Base-by-base conservation (phyloP, 2,888 invertebrate genomes). In the Isoperla grammatica region DNA sequence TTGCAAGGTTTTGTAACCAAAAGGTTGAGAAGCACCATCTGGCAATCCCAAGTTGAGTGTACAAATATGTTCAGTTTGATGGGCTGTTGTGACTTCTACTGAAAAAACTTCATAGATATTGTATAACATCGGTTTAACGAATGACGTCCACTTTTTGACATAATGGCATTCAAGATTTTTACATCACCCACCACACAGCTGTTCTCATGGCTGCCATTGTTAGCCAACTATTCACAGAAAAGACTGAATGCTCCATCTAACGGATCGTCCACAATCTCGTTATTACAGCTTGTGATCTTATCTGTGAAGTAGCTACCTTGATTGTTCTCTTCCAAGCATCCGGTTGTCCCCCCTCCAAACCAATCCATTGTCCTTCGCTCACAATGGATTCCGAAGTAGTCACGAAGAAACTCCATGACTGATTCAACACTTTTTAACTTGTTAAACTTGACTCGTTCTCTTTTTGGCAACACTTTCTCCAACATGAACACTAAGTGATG, bases 401-500 rank as follows among this genome's bases (percentile, higher is more conserved):
- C 72, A 56, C 79, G 71, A 60, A 95, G 75, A 77, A 85, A 95
- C 20, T 83, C 76, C 64, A 89, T 77, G 22, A 93, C 88, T 67
- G 81, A 79, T 56, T 81, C 75, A 69, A 84, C 86, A 60, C 79
- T 83, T 66, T 81, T 82, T 17, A 94, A 77, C 65, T 81, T 80
- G 74, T 95, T 95, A 70, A 97, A 95, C 53, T 85, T 75, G 65
- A 83, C 78, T 69, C 90, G 85, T 68, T 90, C 84, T 54, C 80
- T 75, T 68, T 86, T 87, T 0, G 84, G 80, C 67, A 96, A 78
- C 40, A 88, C 72, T 73, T 87, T 88, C 69, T 95, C 93, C 69
- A 94, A 79, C 98, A 98, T 98, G 72, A 94, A 95, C 55, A 94
- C 91, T 64, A 98, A 81, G 76, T 98, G 98, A 72, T 97, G 95